These are phyloP conservation scores for Sciurus carolinensis DNA, from an alignment of 2,797 vertebrate genomes.

Conservation along the genomic window DNA sequence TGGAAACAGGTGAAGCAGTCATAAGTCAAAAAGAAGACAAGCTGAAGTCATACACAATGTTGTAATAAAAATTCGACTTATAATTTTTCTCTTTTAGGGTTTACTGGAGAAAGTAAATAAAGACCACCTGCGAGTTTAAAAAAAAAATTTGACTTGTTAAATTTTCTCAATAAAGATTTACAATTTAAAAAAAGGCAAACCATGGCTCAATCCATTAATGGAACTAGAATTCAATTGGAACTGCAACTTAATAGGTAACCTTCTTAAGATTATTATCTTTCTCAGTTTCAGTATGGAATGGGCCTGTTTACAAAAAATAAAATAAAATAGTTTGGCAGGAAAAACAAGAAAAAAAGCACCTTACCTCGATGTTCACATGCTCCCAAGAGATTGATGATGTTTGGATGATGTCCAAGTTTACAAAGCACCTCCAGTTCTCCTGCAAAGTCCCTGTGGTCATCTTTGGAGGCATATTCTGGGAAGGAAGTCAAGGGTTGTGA, in stretches of 20 bases:
- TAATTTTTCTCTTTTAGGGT: background rate
- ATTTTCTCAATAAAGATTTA: conserved; percentile 61
- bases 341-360: conserved; percentile 49
- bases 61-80: background rate
- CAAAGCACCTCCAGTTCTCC: conserved; percentile 95
- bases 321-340: background rate
- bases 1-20: background rate
- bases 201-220: background rate
- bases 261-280: conserved; percentile 50
- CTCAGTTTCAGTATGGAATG: conserved; percentile 30
- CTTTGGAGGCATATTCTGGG: conserved; percentile 94
- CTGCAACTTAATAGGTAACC: background rate
- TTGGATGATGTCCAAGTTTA: conserved; percentile 94
- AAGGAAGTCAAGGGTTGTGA: conserved; percentile 78
- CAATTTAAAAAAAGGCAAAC: background rate
- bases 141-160: background rate
- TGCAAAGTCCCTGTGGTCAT: conserved; percentile 94
- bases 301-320: conserved; percentile 1
- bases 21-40: conserved; percentile 56
- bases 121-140: conserved; percentile 52
- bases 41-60: background rate
- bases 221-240: background rate
- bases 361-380: conserved; percentile 95
- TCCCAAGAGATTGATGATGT: conserved; percentile 95
- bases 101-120: conserved; percentile 65